Conservation (phyloP, 1,140 invertebrate species). For the Oedothorax gibbosus region DNA sequence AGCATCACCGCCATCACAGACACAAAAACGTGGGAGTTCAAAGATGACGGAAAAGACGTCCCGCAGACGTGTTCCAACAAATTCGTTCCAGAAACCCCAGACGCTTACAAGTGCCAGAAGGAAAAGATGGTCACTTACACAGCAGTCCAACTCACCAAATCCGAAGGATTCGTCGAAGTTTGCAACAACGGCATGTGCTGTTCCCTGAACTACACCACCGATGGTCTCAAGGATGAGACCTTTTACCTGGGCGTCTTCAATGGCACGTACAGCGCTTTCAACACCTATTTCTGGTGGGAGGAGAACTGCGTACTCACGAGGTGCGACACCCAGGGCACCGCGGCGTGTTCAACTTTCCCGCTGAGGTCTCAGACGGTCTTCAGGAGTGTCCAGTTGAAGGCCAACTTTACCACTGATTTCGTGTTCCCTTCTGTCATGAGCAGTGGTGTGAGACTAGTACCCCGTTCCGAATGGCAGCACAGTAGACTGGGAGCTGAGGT, state of each 20-base stretch:
- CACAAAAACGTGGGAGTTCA: neutral
- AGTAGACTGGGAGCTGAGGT: no score
- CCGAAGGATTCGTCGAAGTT: neutral
- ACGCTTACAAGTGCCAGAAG: constrained; percentile 10
- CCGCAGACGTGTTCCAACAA: constrained; percentile 7
- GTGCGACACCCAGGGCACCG: constrained; percentile 6
- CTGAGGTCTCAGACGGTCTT: constrained; percentile 21
- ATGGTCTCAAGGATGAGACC: neutral
- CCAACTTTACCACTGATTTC: constrained; percentile 12
- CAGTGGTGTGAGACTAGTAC: constrained; percentile 13
- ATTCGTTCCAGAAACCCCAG: neutral
- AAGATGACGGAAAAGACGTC: constrained; percentile 13
- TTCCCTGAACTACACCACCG: constrained; percentile 20
- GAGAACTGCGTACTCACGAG: constrained; percentile 53
- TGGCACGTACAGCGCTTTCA: neutral
- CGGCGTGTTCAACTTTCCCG: constrained; percentile 18
- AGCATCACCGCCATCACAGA: constrained; percentile 7
- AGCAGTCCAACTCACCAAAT: constrained; percentile 19
- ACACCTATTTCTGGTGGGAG: constrained; percentile 52
- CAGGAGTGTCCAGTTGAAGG: neutral
- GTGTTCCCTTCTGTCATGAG: constrained; percentile 22
- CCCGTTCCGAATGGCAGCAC: neutral
- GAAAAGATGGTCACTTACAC: constrained; percentile 36
- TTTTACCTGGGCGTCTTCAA: constrained; percentile 45
- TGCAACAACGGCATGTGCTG: constrained; percentile 62